A percentile compares a stretch with the other conserved stretches of the same genome.
phyloP scores from a whole-genome alignment of 2,888 invertebrate genomes.

The Apotomis capreana region DNA sequence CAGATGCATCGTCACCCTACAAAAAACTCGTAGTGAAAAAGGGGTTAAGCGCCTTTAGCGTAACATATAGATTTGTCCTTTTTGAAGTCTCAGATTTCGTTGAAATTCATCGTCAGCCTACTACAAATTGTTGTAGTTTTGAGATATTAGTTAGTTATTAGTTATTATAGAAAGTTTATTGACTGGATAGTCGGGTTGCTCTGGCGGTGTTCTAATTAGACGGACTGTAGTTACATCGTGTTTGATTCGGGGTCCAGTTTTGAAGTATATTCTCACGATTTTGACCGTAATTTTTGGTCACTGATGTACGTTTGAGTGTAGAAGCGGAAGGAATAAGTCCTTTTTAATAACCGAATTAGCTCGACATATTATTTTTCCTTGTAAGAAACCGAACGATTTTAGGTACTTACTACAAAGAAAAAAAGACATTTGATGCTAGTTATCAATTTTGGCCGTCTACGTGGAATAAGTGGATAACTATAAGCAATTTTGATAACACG shows the following conservation, averaged over 20 bases:
- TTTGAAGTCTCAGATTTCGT: background rate
- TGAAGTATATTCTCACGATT: background rate
- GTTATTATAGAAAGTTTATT: slow-evolving; percentile 22
- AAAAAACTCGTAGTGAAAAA: slow-evolving; percentile 20
- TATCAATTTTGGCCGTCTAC: no score
- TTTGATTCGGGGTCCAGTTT: background rate
- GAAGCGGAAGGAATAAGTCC: no score
- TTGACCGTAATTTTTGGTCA: background rate
- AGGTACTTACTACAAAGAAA: no score
- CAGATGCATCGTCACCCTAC: slow-evolving; percentile 48
- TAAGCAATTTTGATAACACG: no score
- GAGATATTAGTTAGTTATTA: slow-evolving; percentile 7
- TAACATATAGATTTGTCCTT: background rate
- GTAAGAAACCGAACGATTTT: no score
- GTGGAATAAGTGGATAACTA: no score
- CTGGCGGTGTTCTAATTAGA: slow-evolving; percentile 4
- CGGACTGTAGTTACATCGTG: background rate
- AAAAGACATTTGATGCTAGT: no score
- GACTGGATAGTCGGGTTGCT: background rate
- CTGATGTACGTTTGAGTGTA: background rate
- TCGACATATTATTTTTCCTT: no score
- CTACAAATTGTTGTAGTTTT: slow-evolving; percentile 1
- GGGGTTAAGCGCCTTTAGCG: background rate
- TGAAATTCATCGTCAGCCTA: slow-evolving; percentile 19
- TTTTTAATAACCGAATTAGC: no score